Evolutionary conservation across 2,888 invertebrate species (phyloP), one percentile per base, ranked within the genome.

Genomic region (Drosophila birchii): DNA sequence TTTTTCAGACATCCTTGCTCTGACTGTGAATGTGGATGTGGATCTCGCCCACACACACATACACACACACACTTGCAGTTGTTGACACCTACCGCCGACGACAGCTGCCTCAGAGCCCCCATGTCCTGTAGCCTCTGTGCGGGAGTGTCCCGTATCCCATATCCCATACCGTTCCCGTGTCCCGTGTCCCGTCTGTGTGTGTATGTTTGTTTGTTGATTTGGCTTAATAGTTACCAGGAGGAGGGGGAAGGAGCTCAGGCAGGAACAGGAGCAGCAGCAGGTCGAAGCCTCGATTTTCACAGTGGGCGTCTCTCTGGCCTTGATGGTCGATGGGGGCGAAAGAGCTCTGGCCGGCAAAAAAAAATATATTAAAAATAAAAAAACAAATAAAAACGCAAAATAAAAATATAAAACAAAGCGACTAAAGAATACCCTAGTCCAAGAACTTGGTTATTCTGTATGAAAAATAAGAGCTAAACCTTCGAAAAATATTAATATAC

Each of bases 1-100:
- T 86, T 89, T 84, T 76, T 41, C 26, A 83, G 67, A 68, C 72
- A 54, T 73, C 70, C 78, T 23, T 1, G 32, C 77, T 79, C 67
- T 68, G 69, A 60, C 45, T 55, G 55, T 36, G 18, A 0, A 3
- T 47, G 41, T 39, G 29, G 12, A 44, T 61, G 39, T 26, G 36
- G 16, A 20, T 29, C 16, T 51, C 38, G 39, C 14, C 56, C 39
- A 20, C 58, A 29, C 18, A 34, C 57, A 44, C 36, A 11, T 49
- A 26, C 36, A 3, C 69, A 41, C 53, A 55, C 41, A 32, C 59
- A 53, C 36, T 53, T 9, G 23, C 60, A 53, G 64, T 39, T 68
- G 57, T 66, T 77, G 60, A 75, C 70, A 69, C 66, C 68, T 41
- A 68, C 60, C 57, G 63, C 57, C 38, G 72, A 41, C 72, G 71